Evolutionary conservation across 2,888 invertebrate species (phyloP).

Genomic region (Petrolisthes cinctipes): DNA sequence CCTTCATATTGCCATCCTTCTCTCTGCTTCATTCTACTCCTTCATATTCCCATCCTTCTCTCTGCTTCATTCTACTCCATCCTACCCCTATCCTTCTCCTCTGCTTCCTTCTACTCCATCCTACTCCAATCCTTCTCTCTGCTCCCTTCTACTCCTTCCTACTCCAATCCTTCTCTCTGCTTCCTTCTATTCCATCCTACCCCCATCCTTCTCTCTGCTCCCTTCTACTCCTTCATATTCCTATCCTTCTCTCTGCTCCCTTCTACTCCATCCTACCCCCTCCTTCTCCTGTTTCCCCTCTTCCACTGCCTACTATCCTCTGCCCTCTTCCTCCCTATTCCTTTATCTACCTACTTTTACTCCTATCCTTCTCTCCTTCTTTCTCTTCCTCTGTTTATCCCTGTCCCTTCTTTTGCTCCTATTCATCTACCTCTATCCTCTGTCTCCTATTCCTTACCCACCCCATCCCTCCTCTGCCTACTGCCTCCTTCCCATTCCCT

Average conservation of each 20-base stretch:
- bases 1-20: neutral
- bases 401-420: neutral
- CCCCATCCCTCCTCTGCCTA: too few species aligned
- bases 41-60: neutral
- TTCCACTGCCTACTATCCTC: neutral
- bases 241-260: too few species aligned
- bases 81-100: too few species aligned
- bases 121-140: too few species aligned
- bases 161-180: too few species aligned
- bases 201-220: too few species aligned
- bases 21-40: neutral
- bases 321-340: neutral
- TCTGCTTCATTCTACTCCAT: neutral
- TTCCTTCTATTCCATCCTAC: too few species aligned
- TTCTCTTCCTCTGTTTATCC: neutral
- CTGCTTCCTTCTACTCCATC: too few species aligned
- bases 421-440: neutral
- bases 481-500: too few species aligned
- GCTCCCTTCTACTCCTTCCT: too few species aligned
- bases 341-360: neutral
- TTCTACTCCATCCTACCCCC: neutral
- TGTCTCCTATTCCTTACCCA: neutral
- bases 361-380: slow-evolving; percentile 1
- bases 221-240: too few species aligned
- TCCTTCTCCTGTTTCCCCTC: neutral